phyloP scores from a whole-genome alignment of 2,113 vertebrate species.

The Rhombomys opimus region DNA sequence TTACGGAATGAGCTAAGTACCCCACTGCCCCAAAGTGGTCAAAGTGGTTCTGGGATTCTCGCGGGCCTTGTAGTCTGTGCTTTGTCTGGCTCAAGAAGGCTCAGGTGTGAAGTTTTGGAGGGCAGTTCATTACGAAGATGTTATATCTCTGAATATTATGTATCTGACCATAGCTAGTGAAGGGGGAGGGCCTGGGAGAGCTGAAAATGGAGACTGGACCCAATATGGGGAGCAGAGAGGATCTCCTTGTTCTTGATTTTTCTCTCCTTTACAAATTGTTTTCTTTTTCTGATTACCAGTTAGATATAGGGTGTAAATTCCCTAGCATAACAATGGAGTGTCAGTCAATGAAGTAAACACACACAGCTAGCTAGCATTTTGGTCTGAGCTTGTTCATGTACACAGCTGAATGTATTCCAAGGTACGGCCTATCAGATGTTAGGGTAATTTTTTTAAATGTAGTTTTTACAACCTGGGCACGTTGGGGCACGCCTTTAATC shows the following conservation, averaged over 20 bases:
- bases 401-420: background rate
- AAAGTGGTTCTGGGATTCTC: background rate
- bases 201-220: background rate
- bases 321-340: background rate
- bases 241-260: background rate
- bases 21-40: background rate
- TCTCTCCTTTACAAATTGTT: background rate
- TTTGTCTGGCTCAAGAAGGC: background rate
- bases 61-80: background rate
- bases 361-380: background rate
- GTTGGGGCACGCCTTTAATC: background rate
- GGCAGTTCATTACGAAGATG: background rate
- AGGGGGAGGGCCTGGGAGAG: background rate
- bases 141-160: background rate
- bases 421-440: background rate
- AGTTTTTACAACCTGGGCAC: background rate
- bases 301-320: background rate
- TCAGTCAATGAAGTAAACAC: background rate
- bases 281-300: background rate
- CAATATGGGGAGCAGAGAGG: background rate
- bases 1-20: background rate
- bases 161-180: background rate
- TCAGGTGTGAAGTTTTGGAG: background rate
- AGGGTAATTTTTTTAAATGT: background rate
- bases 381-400: background rate